phyloP scores from a whole-genome alignment of 2,888 invertebrate species.

The Pilophorus perplexus region DNA sequence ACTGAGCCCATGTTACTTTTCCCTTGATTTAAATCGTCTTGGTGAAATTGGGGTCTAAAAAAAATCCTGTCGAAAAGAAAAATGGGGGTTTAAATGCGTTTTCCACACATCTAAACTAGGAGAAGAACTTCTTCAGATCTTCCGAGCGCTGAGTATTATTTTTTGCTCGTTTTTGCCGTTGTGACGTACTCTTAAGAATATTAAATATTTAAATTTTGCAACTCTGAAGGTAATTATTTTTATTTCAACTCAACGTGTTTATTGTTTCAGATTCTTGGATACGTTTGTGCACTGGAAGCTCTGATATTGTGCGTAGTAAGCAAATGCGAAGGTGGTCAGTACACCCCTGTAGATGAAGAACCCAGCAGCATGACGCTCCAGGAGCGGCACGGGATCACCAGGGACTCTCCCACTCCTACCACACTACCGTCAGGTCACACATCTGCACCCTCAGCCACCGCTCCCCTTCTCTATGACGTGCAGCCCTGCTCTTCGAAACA shows the following conservation, averaged over 20 bases:
- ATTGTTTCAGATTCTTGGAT: conserved; percentile 59
- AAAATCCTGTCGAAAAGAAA: no score
- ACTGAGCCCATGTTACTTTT: no score
- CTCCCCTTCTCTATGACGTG: conserved; percentile 53
- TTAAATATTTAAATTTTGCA: no score
- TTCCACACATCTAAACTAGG: no score
- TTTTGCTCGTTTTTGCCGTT: no score
- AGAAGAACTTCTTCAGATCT: no score
- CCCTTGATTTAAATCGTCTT: no score
- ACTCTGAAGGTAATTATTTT: no score
- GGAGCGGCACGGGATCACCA: conserved; percentile 54
- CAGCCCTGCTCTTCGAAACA: conserved; percentile 55
- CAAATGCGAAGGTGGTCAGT: conserved; percentile 58
- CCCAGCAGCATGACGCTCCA: conserved; percentile 60
- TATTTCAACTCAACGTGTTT: background rate
- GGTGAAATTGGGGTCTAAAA: no score
- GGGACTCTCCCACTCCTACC: conserved; percentile 53
- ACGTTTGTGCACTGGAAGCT: conserved; percentile 62
- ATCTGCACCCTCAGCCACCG: conserved; percentile 53
- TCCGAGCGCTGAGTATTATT: no score
- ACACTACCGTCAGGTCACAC: conserved; percentile 53
- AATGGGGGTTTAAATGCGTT: no score
- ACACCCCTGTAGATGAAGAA: conserved; percentile 64
- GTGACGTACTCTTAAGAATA: no score
- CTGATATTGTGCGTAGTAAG: conserved; percentile 60